A percentile compares a stretch with the other conserved stretches of the same genome.
Conservation (phyloP, 2,888 invertebrate genomes). For the Yponomeuta malinellus region DNA sequence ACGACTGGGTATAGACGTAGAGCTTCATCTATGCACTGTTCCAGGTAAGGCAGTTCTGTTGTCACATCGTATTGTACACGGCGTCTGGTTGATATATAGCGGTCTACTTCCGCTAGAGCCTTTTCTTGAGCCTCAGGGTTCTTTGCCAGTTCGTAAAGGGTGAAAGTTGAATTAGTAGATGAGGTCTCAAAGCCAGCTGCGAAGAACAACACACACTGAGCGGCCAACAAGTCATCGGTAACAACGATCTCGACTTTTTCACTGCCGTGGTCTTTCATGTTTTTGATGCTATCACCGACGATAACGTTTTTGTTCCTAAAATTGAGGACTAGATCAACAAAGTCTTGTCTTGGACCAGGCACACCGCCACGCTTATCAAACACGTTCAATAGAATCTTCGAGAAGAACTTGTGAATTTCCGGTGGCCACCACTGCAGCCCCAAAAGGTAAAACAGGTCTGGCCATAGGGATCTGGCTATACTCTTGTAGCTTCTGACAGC, state of each 20-base stretch:
- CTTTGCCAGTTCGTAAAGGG: conserved; percentile 44
- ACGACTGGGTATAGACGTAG: conserved; percentile 50
- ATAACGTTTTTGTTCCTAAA: conserved; percentile 35
- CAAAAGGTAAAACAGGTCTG: conserved; percentile 32
- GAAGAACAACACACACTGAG: conserved; percentile 68
- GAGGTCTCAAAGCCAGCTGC: conserved; percentile 50
- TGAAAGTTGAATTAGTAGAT: conserved; percentile 33
- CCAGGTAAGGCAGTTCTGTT: conserved; percentile 35
- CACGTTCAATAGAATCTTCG: conserved; percentile 14
- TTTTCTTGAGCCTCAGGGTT: conserved; percentile 31
- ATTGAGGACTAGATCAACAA: conserved; percentile 43
- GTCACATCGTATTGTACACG: conserved; percentile 40
- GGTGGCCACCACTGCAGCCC: conserved; percentile 21
- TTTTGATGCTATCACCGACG: conserved; percentile 38
- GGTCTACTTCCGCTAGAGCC: conserved; percentile 38
- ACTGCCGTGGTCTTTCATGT: conserved; percentile 23
- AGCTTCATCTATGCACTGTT: conserved; percentile 44
- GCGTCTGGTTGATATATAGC: conserved; percentile 30
- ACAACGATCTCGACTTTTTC: conserved; percentile 30
- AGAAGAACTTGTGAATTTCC: conserved; percentile 13
- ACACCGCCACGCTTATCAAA: conserved; percentile 32
- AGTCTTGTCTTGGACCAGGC: conserved; percentile 40
- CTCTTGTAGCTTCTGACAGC: conserved; percentile 24
- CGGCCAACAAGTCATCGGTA: conserved; percentile 46
- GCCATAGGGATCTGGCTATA: conserved; percentile 32